Base-by-base conservation (phyloP, 2,797 vertebrate genomes). In the Malurus leucopterus region DNA sequence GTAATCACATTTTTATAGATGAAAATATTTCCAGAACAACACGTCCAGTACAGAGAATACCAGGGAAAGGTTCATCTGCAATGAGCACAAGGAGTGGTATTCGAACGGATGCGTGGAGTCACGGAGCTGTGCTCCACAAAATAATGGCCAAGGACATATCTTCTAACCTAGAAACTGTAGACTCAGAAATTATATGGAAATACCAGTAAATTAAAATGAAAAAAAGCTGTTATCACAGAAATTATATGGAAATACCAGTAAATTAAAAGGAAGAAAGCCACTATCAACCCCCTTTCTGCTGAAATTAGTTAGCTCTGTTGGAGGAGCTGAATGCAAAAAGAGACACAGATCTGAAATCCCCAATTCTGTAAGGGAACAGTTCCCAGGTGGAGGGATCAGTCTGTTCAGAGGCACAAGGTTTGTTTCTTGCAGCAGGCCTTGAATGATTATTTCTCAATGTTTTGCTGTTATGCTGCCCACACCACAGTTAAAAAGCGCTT, bases 351-450 rank as follows among this genome's bases (percentile, higher is more conserved):
- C 6, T 65, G 63, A 90, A 79, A 55, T 76, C 38, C 29, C 61
- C 63, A 18, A 15, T 53, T 72, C 57, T 67, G 2, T 11, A 64
- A 55, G 64, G 77, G 78, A 71, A 5, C 63, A 65, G 3, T 71
- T 84, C 79, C 78, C 84, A 85, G 65, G 86, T 74, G 58, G 47
- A 94, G 47, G 58, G 69, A 93, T 91, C 91, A 84, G 47, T 17
- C 57, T 91, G 57, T 61, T 65, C 15, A 0, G 69, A 85, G 54
- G 13, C 58, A 88, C 75, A 89, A 68, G 86, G 75, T 83, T 83
- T 80, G 47, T 84, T 74, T 68, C 75, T 53, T 51, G 75, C 54
- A 51, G 22, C 62, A 77, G 86, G 22, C 88, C 89, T 90, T 85
- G 69, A 88, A 46, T 23, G 40, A 49, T 71, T 59, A 71, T 79